Evolutionary conservation across 2,888 invertebrate species (phyloP), one percentile per base, ranked within the genome.

Genomic region (Lampropteryx suffumata): DNA sequence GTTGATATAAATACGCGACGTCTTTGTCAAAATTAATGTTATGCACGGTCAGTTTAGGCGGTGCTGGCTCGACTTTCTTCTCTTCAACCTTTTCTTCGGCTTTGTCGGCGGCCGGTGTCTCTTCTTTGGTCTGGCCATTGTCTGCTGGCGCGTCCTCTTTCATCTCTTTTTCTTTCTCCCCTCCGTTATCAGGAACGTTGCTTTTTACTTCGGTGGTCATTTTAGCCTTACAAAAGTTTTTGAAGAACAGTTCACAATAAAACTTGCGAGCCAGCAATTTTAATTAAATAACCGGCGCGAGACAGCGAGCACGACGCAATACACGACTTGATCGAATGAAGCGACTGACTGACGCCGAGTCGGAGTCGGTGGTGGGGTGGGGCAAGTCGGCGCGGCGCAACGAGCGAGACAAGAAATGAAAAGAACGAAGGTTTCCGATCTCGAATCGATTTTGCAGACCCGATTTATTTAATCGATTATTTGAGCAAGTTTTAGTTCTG

Each of bases 1-100:
- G 97, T 89, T 98, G 98, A 87, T 97, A 97, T 81, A 98, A 91
- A 91, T 98, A 98, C 61, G 98, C 96, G 71, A 96, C 92, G 85
- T 98, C 98, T 91, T 97, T 96, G 76, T 98, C 97, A 80, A 93
- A 98, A 86, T 96, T 96, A 60, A 92, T 84, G 88, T 97, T 97
- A 84, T 97, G 97, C 62, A 97, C 97, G 71, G 93, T 92, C 56
- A 93, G 93, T 84, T 97, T 97, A 47, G 95, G 94, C 33, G 92
- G 92, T 61, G 93, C 91, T 64, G 93, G 92, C 71, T 94, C 94
- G 62, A 92, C 81, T 70, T 93, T 92, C 66, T 91, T 91, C 62
- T 91, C 91, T 56, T 88, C 91, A 21, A 72, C 71, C 57, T 79
- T 79, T 57, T 76, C 87, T 65, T 91, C 92, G 50, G 78, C 81